Conservation (phyloP, 2,888 invertebrate species). For the Diloba caeruleocephala region DNA sequence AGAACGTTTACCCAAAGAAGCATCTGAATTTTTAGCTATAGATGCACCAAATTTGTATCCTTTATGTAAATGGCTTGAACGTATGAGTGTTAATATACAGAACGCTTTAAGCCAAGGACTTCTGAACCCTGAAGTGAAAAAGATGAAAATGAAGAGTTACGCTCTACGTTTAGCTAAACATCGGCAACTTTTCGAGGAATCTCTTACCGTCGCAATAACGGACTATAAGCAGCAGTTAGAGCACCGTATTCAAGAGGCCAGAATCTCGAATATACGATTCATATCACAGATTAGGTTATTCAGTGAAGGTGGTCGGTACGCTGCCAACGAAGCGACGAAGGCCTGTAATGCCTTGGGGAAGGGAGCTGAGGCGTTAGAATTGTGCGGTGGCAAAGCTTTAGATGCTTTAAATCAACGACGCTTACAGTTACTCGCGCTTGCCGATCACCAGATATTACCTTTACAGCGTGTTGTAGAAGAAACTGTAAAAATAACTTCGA, state of each 20-base stretch:
- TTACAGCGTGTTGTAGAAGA: conserved; percentile 66
- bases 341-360: conserved; percentile 62
- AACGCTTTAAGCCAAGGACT: conserved; percentile 54
- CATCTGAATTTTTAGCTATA: conserved; percentile 62
- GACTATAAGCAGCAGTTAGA: conserved; percentile 63
- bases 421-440: conserved; percentile 62
- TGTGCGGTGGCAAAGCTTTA: conserved; percentile 56
- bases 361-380: conserved; percentile 71
- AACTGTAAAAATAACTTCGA: conserved; percentile 2
- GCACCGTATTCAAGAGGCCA: conserved; percentile 71
- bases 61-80: conserved; percentile 63
- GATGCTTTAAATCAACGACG: conserved; percentile 68
- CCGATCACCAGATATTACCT: conserved; percentile 65
- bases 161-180: conserved; percentile 69
- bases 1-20: conserved; percentile 63
- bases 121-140: conserved; percentile 64
- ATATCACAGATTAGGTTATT: conserved; percentile 70
- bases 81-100: conserved; percentile 63
- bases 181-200: conserved; percentile 68
- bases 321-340: conserved; percentile 69
- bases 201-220: conserved; percentile 62
- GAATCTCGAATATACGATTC: conserved; percentile 77
- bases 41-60: conserved; percentile 73
- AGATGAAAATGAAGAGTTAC: conserved; percentile 76
- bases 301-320: conserved; percentile 72